These are phyloP conservation scores for Mellivora capensis DNA, from an alignment of 2,113 vertebrate species.

Conservation along the genomic window DNA sequence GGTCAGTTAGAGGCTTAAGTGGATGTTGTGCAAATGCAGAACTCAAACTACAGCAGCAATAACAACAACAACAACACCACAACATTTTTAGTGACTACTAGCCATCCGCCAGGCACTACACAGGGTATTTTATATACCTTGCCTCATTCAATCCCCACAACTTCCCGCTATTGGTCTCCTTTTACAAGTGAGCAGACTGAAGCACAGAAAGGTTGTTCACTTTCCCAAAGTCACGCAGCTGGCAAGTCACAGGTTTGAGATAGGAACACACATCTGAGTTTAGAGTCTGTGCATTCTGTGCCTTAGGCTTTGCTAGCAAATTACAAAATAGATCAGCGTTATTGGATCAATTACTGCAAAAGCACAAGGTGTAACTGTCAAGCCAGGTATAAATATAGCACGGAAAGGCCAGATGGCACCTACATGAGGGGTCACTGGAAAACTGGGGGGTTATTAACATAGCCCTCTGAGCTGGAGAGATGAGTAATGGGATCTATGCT, in stretches of 20 bases:
- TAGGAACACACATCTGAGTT: neutral
- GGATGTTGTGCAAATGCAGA: neutral
- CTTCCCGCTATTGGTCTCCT: neutral
- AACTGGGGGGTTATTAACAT: neutral
- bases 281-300: neutral
- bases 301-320: neutral
- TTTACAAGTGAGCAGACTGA: neutral
- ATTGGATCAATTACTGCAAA: neutral
- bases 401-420: neutral
- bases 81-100: neutral
- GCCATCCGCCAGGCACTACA: neutral
- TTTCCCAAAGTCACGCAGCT: neutral
- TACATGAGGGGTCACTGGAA: neutral
- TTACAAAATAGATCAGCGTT: neutral
- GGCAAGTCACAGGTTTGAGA: neutral
- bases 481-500: neutral
- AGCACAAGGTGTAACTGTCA: neutral
- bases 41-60: neutral
- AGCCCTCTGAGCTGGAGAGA: neutral
- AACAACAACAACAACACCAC: neutral
- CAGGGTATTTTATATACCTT: neutral
- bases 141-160: neutral
- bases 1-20: constrained; percentile 46
- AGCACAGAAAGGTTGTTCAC: neutral
- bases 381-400: neutral